Conservation (phyloP, 2,113 vertebrate genomes). For the Carettochelys insculpta region DNA sequence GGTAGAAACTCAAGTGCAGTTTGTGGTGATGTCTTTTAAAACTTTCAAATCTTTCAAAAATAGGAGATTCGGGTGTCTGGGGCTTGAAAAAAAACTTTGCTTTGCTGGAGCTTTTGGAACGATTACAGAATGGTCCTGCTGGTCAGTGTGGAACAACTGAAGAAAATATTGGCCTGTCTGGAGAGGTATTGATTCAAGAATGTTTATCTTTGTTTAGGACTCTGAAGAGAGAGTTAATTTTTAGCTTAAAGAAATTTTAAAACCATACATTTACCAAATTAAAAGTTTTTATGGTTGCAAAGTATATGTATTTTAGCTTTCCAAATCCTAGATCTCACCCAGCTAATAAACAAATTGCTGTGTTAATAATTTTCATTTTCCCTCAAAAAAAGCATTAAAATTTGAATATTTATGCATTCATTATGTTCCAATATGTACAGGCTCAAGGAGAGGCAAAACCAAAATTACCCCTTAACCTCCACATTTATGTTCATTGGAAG, state of each 20-base stretch:
- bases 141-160: constrained; percentile 89
- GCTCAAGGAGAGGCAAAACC: background rate
- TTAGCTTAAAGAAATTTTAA: background rate
- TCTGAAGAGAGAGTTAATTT: background rate
- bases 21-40: constrained; percentile 17
- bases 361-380: background rate
- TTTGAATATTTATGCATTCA: background rate
- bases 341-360: background rate
- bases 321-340: background rate
- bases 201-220: background rate
- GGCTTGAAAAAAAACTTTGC: constrained; percentile 99
- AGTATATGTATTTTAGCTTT: background rate
- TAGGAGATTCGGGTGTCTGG: constrained; percentile 98
- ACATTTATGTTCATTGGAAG: background rate
- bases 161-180: constrained; percentile 88
- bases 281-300: background rate
- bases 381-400: background rate
- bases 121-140: constrained; percentile 92
- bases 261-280: background rate
- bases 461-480: background rate
- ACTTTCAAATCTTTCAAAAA: constrained; percentile 44
- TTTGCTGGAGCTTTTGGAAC: constrained; percentile 93
- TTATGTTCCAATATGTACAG: background rate
- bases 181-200: constrained; percentile 83
- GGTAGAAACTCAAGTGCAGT: background rate